Evolutionary conservation across 1,140 invertebrate genomes (phyloP), one percentile per base, ranked within the genome.

Genomic region (Armadillidium nasatum): DNA sequence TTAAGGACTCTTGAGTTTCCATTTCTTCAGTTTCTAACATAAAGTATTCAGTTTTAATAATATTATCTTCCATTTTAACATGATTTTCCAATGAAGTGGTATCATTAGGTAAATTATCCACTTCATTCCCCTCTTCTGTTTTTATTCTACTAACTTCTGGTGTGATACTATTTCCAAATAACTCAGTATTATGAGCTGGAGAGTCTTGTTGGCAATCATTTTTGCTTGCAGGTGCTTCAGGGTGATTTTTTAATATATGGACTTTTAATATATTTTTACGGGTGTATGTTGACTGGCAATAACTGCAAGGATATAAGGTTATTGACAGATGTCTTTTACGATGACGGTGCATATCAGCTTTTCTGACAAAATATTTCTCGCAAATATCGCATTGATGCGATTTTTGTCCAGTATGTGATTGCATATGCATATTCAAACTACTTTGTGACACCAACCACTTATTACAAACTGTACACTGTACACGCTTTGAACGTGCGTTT

Each of bases 371-470:
- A 19, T 15, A 60, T 19, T 60, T 60, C 19, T 60, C 2, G 19
- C 50, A 60, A 19, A 60, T 19, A 19, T 60, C 50, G 7, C 50
- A 60, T 3, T 19, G 50, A 19, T 60, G 50, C 50, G 50, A 19
- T 60, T 60, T 60, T 19, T 60, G 11, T 3, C 50, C 50, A 13
- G 50, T 60, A 19, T 60, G 50, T 13, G 50, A 60, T 15, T 19
- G 50, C 50, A 60, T 60, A 60, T 60, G 50, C 50, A 60, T 60
- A 19, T 60, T 60, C 11, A 60, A 19, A 19, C 50, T 60, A 60
- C 50, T 60, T 7, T 60, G 50, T 4, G 50, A 60, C 2, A 60
- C 50, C 50, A 60, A 60, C 50, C 50, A 60, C 19, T 60, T 60
- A 19, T 19, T 60, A 19, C 50, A 60, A 13, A 60, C 50, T 13